Evolutionary conservation across 2,888 invertebrate genomes (phyloP).

Genomic region (Blastobasis lacticolella): DNA sequence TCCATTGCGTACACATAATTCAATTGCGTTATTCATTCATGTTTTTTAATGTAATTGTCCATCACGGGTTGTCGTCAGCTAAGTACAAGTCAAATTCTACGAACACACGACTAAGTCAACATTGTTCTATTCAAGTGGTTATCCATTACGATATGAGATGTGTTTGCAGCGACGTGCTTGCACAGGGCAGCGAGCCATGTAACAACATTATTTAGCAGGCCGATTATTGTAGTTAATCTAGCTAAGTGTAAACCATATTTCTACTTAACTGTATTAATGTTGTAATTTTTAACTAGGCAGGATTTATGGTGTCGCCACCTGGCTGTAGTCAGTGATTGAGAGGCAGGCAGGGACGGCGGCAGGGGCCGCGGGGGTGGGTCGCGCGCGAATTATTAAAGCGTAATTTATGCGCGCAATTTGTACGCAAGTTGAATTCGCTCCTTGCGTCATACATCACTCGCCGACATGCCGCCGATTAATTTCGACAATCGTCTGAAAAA

Average conservation of each 20-base stretch:
- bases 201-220: no score
- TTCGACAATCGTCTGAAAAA: constrained; percentile 58
- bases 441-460: constrained; percentile 66
- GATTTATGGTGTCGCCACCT: constrained; percentile 64
- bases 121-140: no score
- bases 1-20: no score
- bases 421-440: constrained; percentile 66
- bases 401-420: constrained; percentile 72
- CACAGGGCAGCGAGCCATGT: no score
- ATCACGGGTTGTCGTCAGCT: no score
- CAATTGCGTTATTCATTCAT: no score
- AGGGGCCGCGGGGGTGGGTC: constrained; percentile 35
- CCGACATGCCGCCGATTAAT: constrained; percentile 47
- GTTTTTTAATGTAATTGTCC: no score
- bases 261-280: background rate
- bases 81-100: no score
- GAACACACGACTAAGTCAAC: no score
- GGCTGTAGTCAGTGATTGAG: constrained; percentile 49
- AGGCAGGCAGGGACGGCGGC: constrained; percentile 34
- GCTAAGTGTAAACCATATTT: background rate
- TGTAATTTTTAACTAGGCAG: constrained; percentile 49
- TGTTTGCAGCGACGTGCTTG: no score
- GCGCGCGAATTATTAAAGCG: constrained; percentile 68
- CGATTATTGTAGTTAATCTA: no score
- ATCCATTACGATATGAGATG: no score